Evolutionary conservation across 30 jellyfish, hydroid and myxozoan genomes (phyloP), one percentile per base, ranked within the genome.

Genomic region (Aurelia coerulea): DNA sequence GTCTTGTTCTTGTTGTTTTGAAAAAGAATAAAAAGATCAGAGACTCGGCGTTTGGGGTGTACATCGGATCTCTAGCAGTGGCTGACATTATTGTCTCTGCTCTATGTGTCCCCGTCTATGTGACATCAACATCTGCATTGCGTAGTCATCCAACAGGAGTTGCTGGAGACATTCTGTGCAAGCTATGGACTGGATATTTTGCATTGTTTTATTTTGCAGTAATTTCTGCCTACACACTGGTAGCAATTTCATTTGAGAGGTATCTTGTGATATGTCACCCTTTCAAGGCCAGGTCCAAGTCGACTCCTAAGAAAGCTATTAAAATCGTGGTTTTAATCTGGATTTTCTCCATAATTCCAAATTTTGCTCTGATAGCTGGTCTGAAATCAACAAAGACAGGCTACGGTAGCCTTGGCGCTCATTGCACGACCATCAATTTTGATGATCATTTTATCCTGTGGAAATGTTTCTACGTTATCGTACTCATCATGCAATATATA

Each of bases 371-470:
- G 15, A 31, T 83, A 16, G 59, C 46, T 17, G 92, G 92, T 12
- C 84, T 62, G 33, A 19, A 54, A 50, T 70, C 66, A 13, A 46
- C 92, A 5, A 19, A 17, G 13, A 68, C 46, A 14, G 39, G 50
- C 1, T 31, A 56, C 18, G 92, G 76, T 46, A 70, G 74, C 58
- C 67, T 83, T 83, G 92, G 92, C n/a, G 92, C 92, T 4, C 92
- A 83, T 37, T 83, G 92, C 62, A 83, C 79, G 15, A 33, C 71
- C 14, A 17, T 41, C 32, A 17, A 41, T 31, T 49, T 39, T 39
- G 51, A 39, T 9, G 9, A 39, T 39, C 51, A 39, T 39, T 39
- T 39, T 2, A 39, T 39, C 51, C 10, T 39, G 51, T 39, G 51
- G 51, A 39, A 39, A 39, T 39, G 51, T 39, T 39, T 39, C 51